Evolutionary conservation across 2,888 invertebrate genomes (phyloP).

Genomic region (Tanypteryx hageni): DNA sequence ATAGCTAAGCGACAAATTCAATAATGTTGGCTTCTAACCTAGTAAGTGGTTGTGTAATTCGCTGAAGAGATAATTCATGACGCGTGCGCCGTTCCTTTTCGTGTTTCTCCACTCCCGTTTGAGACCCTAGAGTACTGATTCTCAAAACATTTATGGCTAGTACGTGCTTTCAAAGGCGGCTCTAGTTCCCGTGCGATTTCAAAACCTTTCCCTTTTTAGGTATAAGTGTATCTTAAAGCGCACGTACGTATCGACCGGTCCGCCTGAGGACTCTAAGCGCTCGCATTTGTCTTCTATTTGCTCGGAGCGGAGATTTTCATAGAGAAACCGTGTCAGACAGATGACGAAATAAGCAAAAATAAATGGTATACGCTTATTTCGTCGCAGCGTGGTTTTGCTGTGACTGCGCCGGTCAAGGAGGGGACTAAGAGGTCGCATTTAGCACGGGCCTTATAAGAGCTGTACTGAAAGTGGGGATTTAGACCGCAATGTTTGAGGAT

Average conservation of each 20-base stretch:
- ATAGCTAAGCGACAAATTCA: no score
- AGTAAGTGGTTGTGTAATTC: neutral
- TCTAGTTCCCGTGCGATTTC: neutral
- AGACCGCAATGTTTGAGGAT: neutral
- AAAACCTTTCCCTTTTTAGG: slow-evolving; percentile 38
- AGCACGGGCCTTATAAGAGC: slow-evolving; percentile 40
- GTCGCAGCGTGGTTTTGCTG: neutral
- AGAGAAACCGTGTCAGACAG: slow-evolving; percentile 30
- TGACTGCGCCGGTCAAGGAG: neutral
- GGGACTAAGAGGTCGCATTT: neutral
- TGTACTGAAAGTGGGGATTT: slow-evolving; percentile 23
- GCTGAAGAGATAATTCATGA: neutral
- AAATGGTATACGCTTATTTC: neutral
- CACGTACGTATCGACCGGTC: neutral
- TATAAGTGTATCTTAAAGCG: neutral
- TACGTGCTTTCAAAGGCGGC: slow-evolving; percentile 17
- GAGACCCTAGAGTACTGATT: neutral
- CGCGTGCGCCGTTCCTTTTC: neutral
- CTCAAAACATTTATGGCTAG: slow-evolving; percentile 31
- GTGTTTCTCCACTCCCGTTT: neutral
- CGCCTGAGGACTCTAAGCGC: neutral
- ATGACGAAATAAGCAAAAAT: neutral
- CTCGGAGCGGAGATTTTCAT: neutral
- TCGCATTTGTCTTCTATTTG: slow-evolving; percentile 14
- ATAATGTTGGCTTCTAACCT: no score